phyloP scores from a whole-genome alignment of 2,888 invertebrate species.

The Caradrina kadenii region DNA sequence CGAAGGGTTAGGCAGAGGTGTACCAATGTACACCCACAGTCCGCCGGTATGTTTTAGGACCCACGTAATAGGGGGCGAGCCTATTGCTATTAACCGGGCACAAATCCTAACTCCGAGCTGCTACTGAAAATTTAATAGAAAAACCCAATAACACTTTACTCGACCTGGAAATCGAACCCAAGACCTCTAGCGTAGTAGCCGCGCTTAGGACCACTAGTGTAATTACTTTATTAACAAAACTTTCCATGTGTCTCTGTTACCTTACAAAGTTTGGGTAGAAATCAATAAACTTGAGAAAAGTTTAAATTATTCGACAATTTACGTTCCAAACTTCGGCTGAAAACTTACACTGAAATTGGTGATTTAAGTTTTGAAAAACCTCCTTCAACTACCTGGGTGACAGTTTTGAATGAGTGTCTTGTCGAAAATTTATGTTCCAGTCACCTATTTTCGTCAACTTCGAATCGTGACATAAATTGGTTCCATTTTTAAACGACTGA shows the following conservation, averaged over 20 bases:
- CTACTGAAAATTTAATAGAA: too few relatives aligned
- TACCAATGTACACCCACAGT: too few relatives aligned
- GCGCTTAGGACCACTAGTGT: too few relatives aligned
- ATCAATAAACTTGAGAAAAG: conserved; percentile 35
- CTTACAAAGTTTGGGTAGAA: conserved; percentile 14
- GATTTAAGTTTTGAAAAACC: conserved; percentile 45
- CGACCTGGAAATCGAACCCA: too few relatives aligned
- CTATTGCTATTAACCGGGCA: too few relatives aligned
- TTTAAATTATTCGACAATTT: conserved; percentile 42
- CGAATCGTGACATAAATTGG: not conserved
- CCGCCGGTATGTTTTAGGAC: too few relatives aligned
- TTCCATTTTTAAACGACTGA: not conserved
- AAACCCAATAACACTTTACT: too few relatives aligned
- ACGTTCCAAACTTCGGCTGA: conserved; percentile 14
- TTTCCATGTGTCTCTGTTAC: not conserved
- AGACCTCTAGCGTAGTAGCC: too few relatives aligned
- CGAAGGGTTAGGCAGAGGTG: too few relatives aligned
- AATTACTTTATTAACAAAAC: too few relatives aligned
- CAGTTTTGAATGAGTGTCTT: conserved; percentile 19
- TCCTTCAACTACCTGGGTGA: conserved; percentile 31
- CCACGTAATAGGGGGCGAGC: too few relatives aligned
- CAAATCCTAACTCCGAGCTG: too few relatives aligned
- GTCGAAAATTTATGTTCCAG: conserved; percentile 4
- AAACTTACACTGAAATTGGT: conserved; percentile 26
- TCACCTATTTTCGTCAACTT: conserved; percentile 1